Conservation (phyloP, 1,140 invertebrate genomes). For the Neodiprion virginianus region DNA sequence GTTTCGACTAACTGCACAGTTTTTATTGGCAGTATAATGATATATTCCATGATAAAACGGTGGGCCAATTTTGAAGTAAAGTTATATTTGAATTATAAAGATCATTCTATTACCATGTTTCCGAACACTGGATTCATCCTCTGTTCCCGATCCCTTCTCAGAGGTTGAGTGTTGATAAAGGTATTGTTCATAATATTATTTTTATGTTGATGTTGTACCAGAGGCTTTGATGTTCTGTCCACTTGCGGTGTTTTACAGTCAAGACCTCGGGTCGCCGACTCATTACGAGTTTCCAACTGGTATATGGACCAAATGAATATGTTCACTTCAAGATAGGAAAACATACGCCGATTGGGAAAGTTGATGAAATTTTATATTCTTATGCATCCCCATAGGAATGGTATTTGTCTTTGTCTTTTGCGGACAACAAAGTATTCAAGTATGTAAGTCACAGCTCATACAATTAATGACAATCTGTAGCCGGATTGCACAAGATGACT, state of each 20-base stretch:
- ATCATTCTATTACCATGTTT: constrained; percentile 58
- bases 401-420: background rate
- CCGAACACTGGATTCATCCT: constrained; percentile 72
- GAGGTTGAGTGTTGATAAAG: constrained; percentile 36
- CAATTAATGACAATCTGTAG: background rate
- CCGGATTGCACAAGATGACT: background rate
- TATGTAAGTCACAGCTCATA: background rate
- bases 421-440: background rate
- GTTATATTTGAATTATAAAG: constrained; percentile 17
- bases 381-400: background rate
- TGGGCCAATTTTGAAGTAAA: too few species aligned
- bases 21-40: too few species aligned
- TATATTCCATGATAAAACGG: too few species aligned
- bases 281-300: constrained; percentile 43
- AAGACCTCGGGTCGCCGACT: background rate
- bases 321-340: background rate
- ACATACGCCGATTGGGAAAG: background rate
- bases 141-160: constrained; percentile 53
- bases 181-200: constrained; percentile 29
- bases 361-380: background rate
- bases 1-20: too few species aligned
- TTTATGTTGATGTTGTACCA: constrained; percentile 30
- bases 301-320: background rate
- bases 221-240: constrained; percentile 70
- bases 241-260: constrained; percentile 59